Percentiles rank a stretch among this genome's conserved stretches.
Evolutionary conservation across 1,140 invertebrate genomes (phyloP).

Genomic region (Ceratina australensis): DNA sequence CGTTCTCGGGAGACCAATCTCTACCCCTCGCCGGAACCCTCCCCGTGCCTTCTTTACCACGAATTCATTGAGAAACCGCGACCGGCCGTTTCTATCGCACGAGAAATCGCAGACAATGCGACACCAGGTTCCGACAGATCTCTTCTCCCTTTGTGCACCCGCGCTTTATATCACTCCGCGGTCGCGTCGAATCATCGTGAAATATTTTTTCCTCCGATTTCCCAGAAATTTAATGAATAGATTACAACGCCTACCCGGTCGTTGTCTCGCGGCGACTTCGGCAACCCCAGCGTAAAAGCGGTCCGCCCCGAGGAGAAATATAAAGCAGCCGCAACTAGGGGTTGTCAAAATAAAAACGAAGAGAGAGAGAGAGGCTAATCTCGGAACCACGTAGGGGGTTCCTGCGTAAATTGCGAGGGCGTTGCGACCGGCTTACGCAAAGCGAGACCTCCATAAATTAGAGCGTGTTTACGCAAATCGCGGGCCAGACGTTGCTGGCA

Average conservation of each 20-base stretch:
- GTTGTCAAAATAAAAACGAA: conserved; percentile 40
- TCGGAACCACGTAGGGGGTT: conserved; percentile 23
- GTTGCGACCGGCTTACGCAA: conserved; percentile 26
- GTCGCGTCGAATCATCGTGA: conserved; percentile 47
- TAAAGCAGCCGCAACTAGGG: conserved; percentile 17
- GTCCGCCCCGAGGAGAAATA: conserved; percentile 1
- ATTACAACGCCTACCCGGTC: conserved; percentile 4
- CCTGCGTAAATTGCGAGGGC: conserved; percentile 57
- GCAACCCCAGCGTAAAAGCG: not conserved
- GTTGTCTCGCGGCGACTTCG: not conserved
- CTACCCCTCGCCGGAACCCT: not conserved
- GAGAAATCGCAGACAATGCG: conserved; percentile 61
- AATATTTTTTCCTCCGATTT: not conserved
- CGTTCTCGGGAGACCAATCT: not conserved
- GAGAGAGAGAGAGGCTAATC: conserved; percentile 43
- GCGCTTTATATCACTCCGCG: conserved; percentile 29
- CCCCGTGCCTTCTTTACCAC: conserved; percentile 36
- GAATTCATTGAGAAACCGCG: conserved; percentile 45
- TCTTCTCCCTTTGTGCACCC: conserved; percentile 30
- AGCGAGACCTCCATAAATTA: conserved; percentile 63
- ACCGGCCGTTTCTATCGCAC: conserved; percentile 35
- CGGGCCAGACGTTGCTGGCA: conserved; percentile 39
- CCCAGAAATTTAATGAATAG: conserved; percentile 5
- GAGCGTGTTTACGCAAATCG: conserved; percentile 69
- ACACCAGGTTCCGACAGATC: conserved; percentile 11